Evolutionary conservation across 2,113 vertebrate genomes (phyloP), one percentile per base, ranked within the genome.

Genomic region (Sarotherodon lohbergeri): DNA sequence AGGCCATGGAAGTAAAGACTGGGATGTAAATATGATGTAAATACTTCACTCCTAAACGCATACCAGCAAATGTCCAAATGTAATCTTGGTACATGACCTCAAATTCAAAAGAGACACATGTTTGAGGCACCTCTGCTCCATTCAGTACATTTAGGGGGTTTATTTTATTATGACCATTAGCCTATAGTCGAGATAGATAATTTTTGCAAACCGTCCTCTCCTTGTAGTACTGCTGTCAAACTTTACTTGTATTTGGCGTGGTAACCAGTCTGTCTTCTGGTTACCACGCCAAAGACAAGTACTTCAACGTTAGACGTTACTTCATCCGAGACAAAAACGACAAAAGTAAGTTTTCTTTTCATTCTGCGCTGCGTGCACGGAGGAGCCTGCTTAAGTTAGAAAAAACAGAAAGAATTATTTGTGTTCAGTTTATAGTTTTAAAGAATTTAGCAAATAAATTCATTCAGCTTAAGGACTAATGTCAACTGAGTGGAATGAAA

Each of bases 261-360:
- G 22, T 22, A 22, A 22, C 22, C 22, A 22, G 22, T 22, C 22
- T 22, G 22, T 22, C 22, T 22, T 22, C 22, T 22, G 22, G 22
- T 22, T 97, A 96, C 61, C 57, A 87, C 52, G 86, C 95, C 32
- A 95, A 96, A 57, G 90, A 97, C 29, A 96, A 95, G 36, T 95
- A 93, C 87, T 97, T 96, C 88, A 96, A 91, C 54, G 3, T 90
- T 3, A 91, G 91, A 32, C 89, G 89, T 7, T 93, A 92, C 88
- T 93, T 96, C 5, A 68, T 96, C 3, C 55, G 9, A 5, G 76
- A 86, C 17, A 10, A 89, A 34, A 68, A 88, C 2, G 1, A 0
- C 19, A 48, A 81, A n/a, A 89, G 95, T 96, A 79, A 86, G 85
- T 27, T 41, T 55, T 8, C 22, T 48, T 48, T 76, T 76, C 2